Evolutionary conservation across 2,113 vertebrate genomes (phyloP), one percentile per base, ranked within the genome.

Genomic region (Apeltes quadracus): DNA sequence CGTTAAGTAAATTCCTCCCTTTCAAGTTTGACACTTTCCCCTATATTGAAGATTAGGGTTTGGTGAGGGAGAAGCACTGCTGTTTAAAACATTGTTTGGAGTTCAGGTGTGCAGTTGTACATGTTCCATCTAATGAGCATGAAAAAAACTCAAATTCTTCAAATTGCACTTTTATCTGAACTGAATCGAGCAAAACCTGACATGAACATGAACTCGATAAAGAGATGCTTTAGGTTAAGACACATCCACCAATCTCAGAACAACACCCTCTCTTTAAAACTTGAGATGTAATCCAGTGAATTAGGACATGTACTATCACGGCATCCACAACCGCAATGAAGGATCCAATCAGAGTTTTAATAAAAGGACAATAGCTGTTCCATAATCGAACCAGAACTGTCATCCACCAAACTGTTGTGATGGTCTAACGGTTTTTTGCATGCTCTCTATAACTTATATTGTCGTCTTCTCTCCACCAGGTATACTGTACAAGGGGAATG

Each of bases 401-500:
- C 29, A 55, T 11, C 36, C n/a, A 55, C 29, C 55, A 11, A 23
- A 36, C 13, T n/a, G n/a, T n/a, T n/a, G n/a, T n/a, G n/a, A n/a
- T n/a, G n/a, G n/a, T n/a, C n/a, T n/a, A n/a, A n/a, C n/a, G n/a
- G n/a, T n/a, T n/a, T n/a, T n/a, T n/a, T n/a, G n/a, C n/a, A 29
- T 61, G n/a, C 53, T 56, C 0, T 22, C 36, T 32, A 36, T 23
- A 5, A 14, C 25, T 65, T 3, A 55, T 69, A 18, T 59, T 16
- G 48, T 9, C 29, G 0, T 57, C 7, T 56, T 61, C 57, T 73
- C 12, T 72, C 72, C 22, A 18, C 4, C 82, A 99, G 97, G 98
- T 59, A 99, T 99, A 72, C 92, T 99, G 13, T 98, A 99, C 91
- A 99, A 98, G 86, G 98, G 98, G 38, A 98, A 95, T 0, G 98